Base-by-base conservation (phyloP, 2,888 invertebrate species). In the Bombylius discolor region DNA sequence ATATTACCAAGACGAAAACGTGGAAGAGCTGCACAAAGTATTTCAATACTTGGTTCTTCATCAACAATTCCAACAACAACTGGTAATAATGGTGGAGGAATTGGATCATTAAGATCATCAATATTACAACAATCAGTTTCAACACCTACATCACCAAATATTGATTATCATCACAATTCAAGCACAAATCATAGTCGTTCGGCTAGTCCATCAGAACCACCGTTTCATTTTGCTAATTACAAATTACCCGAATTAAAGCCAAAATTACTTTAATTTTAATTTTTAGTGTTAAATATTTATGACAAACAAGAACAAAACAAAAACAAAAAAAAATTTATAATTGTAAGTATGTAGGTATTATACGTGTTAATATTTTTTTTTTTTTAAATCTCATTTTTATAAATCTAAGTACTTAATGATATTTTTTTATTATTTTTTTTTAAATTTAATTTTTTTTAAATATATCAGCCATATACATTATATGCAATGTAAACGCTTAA, bases 1-100 rank as follows among this genome's bases (percentile, higher is more conserved):
- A 89, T 89, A 54, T 71, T 90, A 60, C 89, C 89, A 47, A 79
- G 82, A 64, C 82, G 90, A 61, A 83, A 89, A 65, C 79, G 89
- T 13, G 89, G 89, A 0, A 81, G 89, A 42, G 85, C 82, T 55
- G 81, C 85, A 5, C 23, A 23, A 23, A 58, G 67, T 56, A 66
- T 64, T 11, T 52, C 60, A 12, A 50, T 59, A 12, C 48, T 44
- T 32, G 56, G 56, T 6, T 39, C 47, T 8, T 12, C 12, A 42
- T 8, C 39, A 42, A 42, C 39, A 11, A 11, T 11, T 42, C 39
- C 39, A 42, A 8, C 11, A 11, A 69, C 69, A 0, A 65, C 59
- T 42, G 56, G 59, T 5, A 56, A 58, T n/a, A 61, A 60, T 32
- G 61, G 4, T 44, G 49, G n/a, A 52, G 45, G 8, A 32, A 56